Evolutionary conservation across 2,113 vertebrate genomes (phyloP), one percentile per base, ranked within the genome.

Genomic region (Turnix velox): DNA sequence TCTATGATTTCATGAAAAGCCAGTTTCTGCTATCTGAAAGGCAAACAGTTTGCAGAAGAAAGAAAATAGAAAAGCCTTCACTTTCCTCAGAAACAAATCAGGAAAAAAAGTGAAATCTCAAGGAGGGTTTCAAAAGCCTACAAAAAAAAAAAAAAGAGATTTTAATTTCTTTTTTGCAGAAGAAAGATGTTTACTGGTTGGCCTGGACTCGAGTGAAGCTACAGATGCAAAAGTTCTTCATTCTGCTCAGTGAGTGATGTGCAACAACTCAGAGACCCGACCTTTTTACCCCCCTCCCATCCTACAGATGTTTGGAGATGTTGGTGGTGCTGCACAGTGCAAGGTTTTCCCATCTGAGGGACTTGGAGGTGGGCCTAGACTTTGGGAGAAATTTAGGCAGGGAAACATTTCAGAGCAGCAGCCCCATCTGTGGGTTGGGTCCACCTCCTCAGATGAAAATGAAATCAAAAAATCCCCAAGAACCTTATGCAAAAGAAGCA

Each of bases 151-250:
- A 87, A 81, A 37, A 24, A 33, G 68, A 82, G n/a, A 52, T 84
- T 87, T 87, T 46, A 73, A 73, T 91, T 94, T 57, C 67, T 76
- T 42, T 57, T 92, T 96, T 94, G 95, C 88, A 73, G 51, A 94
- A 94, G 87, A 94, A 84, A 45, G 62, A 81, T 93, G 39, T 95
- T 96, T 89, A 30, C 51, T 95, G 46, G 75, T 84, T 79, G 90
- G 91, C 74, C 58, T 55, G 73, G 92, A 69, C 78, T 86, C 93
- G 94, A 96, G 65, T 91, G 94, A 97, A 79, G 95, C 91, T 49
- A 31, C 51, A 90, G 95, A 84, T 31, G 25, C 55, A 66, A 23
- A 46, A 96, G 78, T 65, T 87, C 40, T 94, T 88, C 35, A 72
- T 55, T 83, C 49, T 31, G 14, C 67, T 63, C 81, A 77, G n/a